Percentiles rank a stretch among this genome's conserved stretches.
Conservation (phyloP, 2,888 invertebrate species). For the Pterostichus madidus region DNA sequence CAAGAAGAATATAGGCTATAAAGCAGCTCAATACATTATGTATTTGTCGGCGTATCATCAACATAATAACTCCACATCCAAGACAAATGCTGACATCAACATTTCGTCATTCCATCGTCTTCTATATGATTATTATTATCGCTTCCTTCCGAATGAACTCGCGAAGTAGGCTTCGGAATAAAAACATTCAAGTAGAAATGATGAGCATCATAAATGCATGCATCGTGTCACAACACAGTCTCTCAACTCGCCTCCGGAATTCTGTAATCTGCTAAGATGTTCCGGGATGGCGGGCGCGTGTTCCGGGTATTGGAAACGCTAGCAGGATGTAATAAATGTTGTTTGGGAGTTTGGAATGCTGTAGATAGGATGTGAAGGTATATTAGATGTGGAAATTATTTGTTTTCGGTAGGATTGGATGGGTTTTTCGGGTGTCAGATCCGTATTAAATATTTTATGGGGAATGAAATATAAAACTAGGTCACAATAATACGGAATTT, state of each 20-base stretch:
- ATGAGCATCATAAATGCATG: slow-evolving; percentile 54
- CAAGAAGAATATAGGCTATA: neutral
- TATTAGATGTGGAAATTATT: slow-evolving; percentile 34
- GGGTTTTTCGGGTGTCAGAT: slow-evolving; percentile 18
- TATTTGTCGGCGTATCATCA: slow-evolving; percentile 10
- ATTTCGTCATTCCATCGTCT: slow-evolving; percentile 27
- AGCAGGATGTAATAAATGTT: slow-evolving; percentile 1
- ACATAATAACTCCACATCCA: slow-evolving; percentile 40
- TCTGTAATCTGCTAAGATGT: slow-evolving; percentile 9
- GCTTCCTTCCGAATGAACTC: slow-evolving; percentile 55
- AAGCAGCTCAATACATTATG: slow-evolving; percentile 8
- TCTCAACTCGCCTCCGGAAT: slow-evolving; percentile 2
- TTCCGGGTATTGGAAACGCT: neutral
- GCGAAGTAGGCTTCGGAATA: slow-evolving; percentile 28
- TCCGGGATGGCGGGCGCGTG: neutral
- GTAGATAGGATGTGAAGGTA: neutral
- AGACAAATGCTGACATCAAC: slow-evolving; percentile 29
- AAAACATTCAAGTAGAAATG: slow-evolving; percentile 58
- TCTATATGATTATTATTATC: slow-evolving; percentile 52
- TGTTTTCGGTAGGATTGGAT: slow-evolving; percentile 9
- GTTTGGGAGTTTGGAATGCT: slow-evolving; percentile 3
- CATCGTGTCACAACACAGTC: slow-evolving; percentile 30
- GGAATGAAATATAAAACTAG: slow-evolving; percentile 8
- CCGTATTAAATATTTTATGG: slow-evolving; percentile 30
- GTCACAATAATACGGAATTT: slow-evolving; percentile 15